Conservation (phyloP, 2,113 vertebrate species). For the Semnopithecus entellus region DNA sequence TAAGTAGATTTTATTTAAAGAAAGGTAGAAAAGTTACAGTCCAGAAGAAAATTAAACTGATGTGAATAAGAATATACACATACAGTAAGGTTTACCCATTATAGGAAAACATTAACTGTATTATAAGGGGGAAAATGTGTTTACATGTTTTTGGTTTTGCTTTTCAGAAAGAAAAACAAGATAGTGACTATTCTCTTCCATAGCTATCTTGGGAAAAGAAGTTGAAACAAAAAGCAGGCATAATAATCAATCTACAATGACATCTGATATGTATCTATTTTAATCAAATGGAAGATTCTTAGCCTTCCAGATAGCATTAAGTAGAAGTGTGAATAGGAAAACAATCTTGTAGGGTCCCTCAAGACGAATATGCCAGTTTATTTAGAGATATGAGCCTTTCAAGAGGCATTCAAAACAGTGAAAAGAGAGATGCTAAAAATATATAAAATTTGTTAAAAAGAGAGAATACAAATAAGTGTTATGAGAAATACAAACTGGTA, state of each 20-base stretch:
- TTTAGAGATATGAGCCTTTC: conserved; percentile 48
- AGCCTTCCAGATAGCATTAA: conserved; percentile 26
- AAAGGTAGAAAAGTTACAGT: not conserved
- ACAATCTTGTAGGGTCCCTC: not conserved
- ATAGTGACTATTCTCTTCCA: not conserved
- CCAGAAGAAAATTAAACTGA: not conserved
- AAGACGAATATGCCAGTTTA: not conserved
- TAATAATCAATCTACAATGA: conserved; percentile 50
- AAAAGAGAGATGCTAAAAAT: conserved; percentile 3
- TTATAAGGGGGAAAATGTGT: not conserved
- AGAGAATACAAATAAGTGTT: not conserved
- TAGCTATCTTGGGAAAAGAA: not conserved
- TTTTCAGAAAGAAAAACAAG: not conserved
- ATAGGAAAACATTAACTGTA: not conserved
- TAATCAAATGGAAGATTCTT: conserved; percentile 54
- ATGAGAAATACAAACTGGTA: not conserved
- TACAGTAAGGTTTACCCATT: not conserved
- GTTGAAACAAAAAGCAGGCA: conserved; percentile 25
- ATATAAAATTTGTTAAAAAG: not conserved
- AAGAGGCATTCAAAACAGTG: not conserved
- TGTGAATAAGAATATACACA: not conserved
- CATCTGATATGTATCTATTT: conserved; percentile 44
- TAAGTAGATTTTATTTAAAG: not conserved
- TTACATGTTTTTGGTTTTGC: not conserved
- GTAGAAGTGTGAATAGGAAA: conserved; percentile 22